Evolutionary conservation across 2,113 vertebrate species (phyloP).

Genomic region (Thryonomys swinderianus): DNA sequence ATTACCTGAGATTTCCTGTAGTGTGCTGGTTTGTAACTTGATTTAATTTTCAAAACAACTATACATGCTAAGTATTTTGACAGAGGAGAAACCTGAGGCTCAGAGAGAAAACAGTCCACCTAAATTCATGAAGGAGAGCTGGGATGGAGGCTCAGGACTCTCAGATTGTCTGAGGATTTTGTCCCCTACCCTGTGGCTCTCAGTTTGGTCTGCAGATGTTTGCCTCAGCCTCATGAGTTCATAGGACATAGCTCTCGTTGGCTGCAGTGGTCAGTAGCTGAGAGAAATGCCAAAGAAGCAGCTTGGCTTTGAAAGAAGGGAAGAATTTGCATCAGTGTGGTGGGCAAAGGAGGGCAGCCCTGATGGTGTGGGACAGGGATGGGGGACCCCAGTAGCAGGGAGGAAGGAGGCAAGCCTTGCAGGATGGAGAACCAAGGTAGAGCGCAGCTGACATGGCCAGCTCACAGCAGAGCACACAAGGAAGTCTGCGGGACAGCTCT

Average conservation of each 20-base stretch:
- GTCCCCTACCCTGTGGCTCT: rapidly evolving
- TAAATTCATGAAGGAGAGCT: not conserved
- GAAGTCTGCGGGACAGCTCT: not conserved
- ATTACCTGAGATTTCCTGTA: not conserved
- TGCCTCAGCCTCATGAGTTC: not conserved
- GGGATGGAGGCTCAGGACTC: not conserved
- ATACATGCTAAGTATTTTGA: not conserved
- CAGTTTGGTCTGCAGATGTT: not conserved
- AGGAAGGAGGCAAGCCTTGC: no score
- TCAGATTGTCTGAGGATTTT: not conserved
- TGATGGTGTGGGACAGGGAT: not conserved
- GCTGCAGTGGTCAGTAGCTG: rapidly evolving
- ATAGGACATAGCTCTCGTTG: not conserved
- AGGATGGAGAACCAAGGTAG: not conserved
- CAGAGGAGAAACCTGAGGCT: not conserved
- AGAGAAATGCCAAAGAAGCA: not conserved
- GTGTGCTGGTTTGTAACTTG: not conserved
- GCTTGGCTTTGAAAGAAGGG: not conserved
- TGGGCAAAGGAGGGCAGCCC: not conserved
- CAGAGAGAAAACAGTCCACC: not conserved
- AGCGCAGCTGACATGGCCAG: no score
- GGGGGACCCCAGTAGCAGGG: rapidly evolving
- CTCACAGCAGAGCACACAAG: not conserved
- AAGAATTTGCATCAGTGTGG: not conserved
- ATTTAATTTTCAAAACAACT: constrained; percentile 25